phyloP scores from a whole-genome alignment of 2,113 vertebrate genomes.

The Kryptolebias marmoratus region DNA sequence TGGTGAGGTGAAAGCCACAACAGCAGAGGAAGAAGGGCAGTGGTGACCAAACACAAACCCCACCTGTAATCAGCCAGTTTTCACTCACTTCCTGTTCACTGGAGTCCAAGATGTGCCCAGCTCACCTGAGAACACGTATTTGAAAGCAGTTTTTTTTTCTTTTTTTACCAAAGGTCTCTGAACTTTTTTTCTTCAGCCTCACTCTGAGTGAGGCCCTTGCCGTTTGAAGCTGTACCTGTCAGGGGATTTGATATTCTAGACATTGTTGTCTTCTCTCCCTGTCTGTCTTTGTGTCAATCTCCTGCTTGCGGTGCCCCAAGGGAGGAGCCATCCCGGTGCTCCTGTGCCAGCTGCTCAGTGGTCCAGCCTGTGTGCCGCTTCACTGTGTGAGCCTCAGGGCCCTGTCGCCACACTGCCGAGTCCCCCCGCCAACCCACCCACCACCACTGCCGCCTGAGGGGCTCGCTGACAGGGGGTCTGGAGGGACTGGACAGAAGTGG shows the following conservation, averaged over 20 bases:
- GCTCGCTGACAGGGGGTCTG: conserved; percentile 74
- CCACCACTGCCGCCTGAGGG: conserved; percentile 43
- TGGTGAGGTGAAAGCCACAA: conserved; percentile 61
- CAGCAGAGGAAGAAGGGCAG: conserved; percentile 59
- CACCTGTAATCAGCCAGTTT: conserved; percentile 51
- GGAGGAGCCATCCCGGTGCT: conserved; percentile 67
- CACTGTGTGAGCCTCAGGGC: conserved; percentile 72
- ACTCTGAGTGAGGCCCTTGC: conserved; percentile 44
- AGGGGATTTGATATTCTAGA: conserved; percentile 69
- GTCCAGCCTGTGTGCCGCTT: conserved; percentile 69
- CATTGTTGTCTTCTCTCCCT: conserved; percentile 57
- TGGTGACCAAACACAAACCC: conserved; percentile 70
- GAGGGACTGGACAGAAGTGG: conserved; percentile 69
- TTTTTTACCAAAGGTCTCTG: conserved; percentile 37
- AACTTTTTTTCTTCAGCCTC: conserved; percentile 54
- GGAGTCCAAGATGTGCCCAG: conserved; percentile 35
- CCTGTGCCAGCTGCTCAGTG: conserved; percentile 77
- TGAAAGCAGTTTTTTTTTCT: conserved; percentile 8
- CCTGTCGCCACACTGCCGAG: conserved; percentile 69
- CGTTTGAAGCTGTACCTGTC: conserved; percentile 68
- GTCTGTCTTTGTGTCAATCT: conserved; percentile 75
- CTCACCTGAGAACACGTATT: conserved; percentile 37
- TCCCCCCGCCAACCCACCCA: conserved; percentile 24
- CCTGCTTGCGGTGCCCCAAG: conserved; percentile 56
- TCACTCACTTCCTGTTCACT: conserved; percentile 60